These are phyloP conservation scores for Macrotrachela quadricornifera DNA, from an alignment of 1,140 invertebrate genomes.

Conservation along the genomic window DNA sequence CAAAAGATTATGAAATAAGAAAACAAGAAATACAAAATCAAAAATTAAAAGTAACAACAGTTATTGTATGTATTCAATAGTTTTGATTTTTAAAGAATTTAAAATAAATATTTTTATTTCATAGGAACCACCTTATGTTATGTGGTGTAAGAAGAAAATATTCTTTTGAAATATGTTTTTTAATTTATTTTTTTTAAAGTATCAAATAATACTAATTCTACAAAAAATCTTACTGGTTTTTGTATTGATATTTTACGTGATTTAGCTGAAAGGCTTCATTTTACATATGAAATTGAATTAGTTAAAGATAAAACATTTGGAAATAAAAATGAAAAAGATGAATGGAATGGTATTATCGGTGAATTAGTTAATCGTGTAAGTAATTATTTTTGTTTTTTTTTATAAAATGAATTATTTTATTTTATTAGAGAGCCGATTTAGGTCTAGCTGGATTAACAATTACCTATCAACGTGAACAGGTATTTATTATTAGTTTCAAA, in stretches of 20 bases:
- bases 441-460: slow-evolving; percentile 80
- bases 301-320: slow-evolving; percentile 16
- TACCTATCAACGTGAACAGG: slow-evolving; percentile 69
- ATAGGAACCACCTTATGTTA: too few species aligned
- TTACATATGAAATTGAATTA: slow-evolving; percentile 19
- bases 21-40: too few species aligned
- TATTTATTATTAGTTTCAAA: too few species aligned
- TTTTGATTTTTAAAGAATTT: too few species aligned
- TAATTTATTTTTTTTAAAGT: too few species aligned
- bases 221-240: slow-evolving; percentile 49
- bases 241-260: slow-evolving; percentile 70
- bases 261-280: slow-evolving; percentile 47
- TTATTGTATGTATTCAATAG: too few species aligned
- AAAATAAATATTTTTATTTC: too few species aligned
- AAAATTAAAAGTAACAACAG: too few species aligned
- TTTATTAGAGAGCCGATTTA: slow-evolving; percentile 53
- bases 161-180: too few species aligned
- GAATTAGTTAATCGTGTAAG: slow-evolving; percentile 30
- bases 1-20: too few species aligned
- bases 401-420: neutral
- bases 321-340: slow-evolving; percentile 17
- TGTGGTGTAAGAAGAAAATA: too few species aligned
- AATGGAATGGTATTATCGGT: slow-evolving; percentile 33
- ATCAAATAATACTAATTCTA: too few species aligned
- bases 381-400: neutral